A percentile compares a stretch with the other conserved stretches of the same genome.
Conservation (phyloP, 2,113 vertebrate genomes). For the Pollachius pollachius region DNA sequence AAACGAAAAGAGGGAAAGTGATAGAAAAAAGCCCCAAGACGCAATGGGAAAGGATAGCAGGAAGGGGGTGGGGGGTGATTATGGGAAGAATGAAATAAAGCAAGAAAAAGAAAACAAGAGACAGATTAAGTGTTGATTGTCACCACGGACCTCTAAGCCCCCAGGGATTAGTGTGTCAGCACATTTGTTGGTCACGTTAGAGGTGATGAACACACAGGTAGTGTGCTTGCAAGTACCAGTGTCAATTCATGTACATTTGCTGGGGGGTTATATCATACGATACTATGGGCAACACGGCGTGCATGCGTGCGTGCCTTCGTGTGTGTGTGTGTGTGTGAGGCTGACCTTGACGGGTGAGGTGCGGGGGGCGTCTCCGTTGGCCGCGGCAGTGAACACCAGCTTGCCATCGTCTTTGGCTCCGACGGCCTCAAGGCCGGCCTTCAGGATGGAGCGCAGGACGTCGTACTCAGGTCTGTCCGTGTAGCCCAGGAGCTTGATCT, state of each 20-base stretch:
- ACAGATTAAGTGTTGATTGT: neutral
- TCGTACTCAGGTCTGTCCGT: constrained; percentile 84
- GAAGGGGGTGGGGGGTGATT: constrained; percentile 40
- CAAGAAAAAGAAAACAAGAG: neutral
- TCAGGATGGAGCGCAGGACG: constrained; percentile 81
- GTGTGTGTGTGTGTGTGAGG: neutral
- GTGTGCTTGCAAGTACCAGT: no score
- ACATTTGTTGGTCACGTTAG: no score
- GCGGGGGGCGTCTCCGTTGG: constrained; percentile 53
- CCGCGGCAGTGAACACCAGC: constrained; percentile 74
- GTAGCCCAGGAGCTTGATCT: constrained; percentile 81
- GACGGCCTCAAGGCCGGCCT: constrained; percentile 81
- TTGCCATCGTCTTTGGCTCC: constrained; percentile 80
- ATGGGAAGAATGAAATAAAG: constrained; percentile 43
- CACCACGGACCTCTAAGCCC: neutral
- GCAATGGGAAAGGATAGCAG: no score
- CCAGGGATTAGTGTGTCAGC: no score
- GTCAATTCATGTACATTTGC: no score
- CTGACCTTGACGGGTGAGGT: constrained; percentile 10
- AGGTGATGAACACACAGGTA: no score
- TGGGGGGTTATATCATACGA: no score
- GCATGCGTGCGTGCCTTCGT: constrained; percentile 13
- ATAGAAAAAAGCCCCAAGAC: no score
- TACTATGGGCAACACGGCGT: neutral
- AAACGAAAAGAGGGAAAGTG: constrained; percentile 4